Evolutionary conservation across 2,888 invertebrate genomes (phyloP), one percentile per base, ranked within the genome.

Genomic region (Boloria selene): DNA sequence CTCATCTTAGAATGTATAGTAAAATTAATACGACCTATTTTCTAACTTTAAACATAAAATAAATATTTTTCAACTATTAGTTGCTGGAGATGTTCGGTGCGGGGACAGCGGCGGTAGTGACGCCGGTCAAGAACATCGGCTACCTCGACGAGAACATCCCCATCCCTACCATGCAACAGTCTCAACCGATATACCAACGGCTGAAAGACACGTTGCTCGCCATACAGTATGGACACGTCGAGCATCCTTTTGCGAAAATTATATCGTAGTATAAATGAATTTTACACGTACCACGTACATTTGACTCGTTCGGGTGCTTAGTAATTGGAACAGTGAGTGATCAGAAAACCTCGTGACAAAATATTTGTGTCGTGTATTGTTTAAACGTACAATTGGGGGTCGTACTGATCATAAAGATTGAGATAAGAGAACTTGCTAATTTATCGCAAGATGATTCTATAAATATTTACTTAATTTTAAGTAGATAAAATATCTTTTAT

Each of bases 51-150:
- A 6, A n/a, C 13, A 3, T 13, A 13, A 14, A 56, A 5, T 13
- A 16, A 5, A 44, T 44, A 10, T 26, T n/a, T 22, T 10, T 62
- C 31, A 18, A 31, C 44, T 64, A 31, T 0, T 90, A 99, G 98
- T 86, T 99, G 73, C 84, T 98, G 74, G 99, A 99, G 90, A 93
- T 99, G 86, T 99, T 99, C 86, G 99, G 99, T 66, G 95, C 98
- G n/a, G 99, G 99, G 64, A 99, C 99, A 26, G 99, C 99, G 0
- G 98, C 98, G 76, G 94, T 98, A 56, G 96, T 99, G 17, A 97
- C 97, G 78, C 99, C 99, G 0, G 95, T 99, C 64, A 96, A 96
- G 65, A 94, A 95, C 69, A 97, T 99, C 69, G 94, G 96, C 64
- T 99, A 96, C 86, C 79, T 95, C 74, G 96, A 95, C 4, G 88